These are phyloP conservation scores for rat (Rattus norvegicus) DNA, from an alignment of 2,113 vertebrate species.

Conservation along the genomic window GRCr8 NC_086028.1:10557501-10558000, in stretches of 20 bases:
- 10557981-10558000: constrained; percentile 66
- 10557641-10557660: neutral
- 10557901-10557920: neutral
- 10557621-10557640: neutral
- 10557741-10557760: neutral
- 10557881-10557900: constrained; percentile 39
- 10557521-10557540: neutral
- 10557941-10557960: constrained; percentile 67
- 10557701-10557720: neutral
- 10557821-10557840: constrained; percentile 13
- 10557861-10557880: constrained; percentile 43
- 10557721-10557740: neutral
- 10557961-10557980: constrained; percentile 74
- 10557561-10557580: neutral
- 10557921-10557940: constrained; percentile 52
- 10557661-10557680: neutral
- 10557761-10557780: neutral
- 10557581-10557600: neutral
- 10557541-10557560: too few relatives aligned
- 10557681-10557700: neutral
- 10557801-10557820: constrained; percentile 35
- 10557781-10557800: neutral
- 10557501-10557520: too few relatives aligned
- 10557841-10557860: constrained; percentile 9
- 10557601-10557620: neutral